Conservation (phyloP, 2,797 vertebrate species). For the Clarias platycephalus region DNA sequence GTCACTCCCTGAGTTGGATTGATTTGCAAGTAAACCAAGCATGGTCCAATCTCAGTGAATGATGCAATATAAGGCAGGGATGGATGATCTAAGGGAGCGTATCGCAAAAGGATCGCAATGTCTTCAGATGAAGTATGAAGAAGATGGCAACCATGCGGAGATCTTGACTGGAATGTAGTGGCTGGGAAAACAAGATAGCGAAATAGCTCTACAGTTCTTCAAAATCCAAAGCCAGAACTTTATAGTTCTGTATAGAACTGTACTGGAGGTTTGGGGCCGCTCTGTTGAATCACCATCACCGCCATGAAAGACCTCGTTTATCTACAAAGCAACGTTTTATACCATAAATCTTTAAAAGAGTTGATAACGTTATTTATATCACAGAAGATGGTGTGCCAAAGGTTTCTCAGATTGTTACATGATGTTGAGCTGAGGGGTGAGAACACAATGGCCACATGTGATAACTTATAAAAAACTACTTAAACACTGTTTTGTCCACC, state of each 20-base stretch:
- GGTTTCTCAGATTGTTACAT: not conserved
- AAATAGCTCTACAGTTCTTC: no score
- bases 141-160: not conserved
- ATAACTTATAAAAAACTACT: not conserved
- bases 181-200: not conserved
- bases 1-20: conserved; percentile 34
- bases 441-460: no score
- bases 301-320: not conserved
- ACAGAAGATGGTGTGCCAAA: no score
- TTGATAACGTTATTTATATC: not conserved
- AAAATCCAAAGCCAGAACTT: not conserved
- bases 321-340: not conserved
- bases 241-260: not conserved
- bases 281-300: not conserved
- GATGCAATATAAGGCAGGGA: not conserved
- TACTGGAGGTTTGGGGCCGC: not conserved
- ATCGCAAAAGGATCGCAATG: not conserved
- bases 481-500: not conserved
- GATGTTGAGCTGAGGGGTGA: not conserved
- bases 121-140: not conserved
- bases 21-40: conserved; percentile 1
- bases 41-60: conserved; percentile 1
- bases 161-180: not conserved
- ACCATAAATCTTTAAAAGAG: no score
- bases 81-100: conserved; percentile 1